Base-by-base conservation (phyloP, 2,888 invertebrate species). In the Drosophila neotestacea region DNA sequence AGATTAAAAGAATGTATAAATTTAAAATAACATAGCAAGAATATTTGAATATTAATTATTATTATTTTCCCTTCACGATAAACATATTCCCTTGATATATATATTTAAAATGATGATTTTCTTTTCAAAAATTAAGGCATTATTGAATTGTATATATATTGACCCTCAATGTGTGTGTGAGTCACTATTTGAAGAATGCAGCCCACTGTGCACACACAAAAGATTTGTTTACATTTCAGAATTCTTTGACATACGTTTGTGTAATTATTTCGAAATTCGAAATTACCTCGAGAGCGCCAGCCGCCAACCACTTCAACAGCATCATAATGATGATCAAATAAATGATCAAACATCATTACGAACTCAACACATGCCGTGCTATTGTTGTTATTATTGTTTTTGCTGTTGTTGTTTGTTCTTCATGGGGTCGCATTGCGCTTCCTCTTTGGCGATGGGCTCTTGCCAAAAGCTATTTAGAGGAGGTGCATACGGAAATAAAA, bases 391-490 rank as follows among this genome's bases (percentile, higher is more conserved):
- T 27, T 11, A n/a, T 38, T 22, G n/a, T 22, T 39, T 11, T 46
- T 69, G 60, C 60, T 58, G 52, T 34, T 60, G 30, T 54, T 70
- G 65, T 66, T 61, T 81, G 79, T 56, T 79, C 67, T 83, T 85
- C 76, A 71, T 66, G 78, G 73, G 73, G 60, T 59, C 62, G 54
- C 62, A 9, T 7, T 65, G 79, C 83, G 87, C 89, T 88, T 84
- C 84, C 84, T 84, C 89, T 73, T 88, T 87, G 84, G 84, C 81
- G 70, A 51, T 75, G 84, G 87, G 75, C 81, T 59, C 56, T 63
- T 84, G 84, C 84, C 89, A 84, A 84, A 73, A 77, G 74, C 87
- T 83, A 84, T 88, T 88, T 88, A 74, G 81, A 86, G 69, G 70
- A 61, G 73, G 32, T 87, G 82, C 85, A 85, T 70, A 81, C 85